A percentile compares a stretch with the other conserved stretches of the same genome.
These are phyloP conservation scores for Halotydeus destructor DNA, from an alignment of 1,140 invertebrate species.

Conservation along the genomic window DNA sequence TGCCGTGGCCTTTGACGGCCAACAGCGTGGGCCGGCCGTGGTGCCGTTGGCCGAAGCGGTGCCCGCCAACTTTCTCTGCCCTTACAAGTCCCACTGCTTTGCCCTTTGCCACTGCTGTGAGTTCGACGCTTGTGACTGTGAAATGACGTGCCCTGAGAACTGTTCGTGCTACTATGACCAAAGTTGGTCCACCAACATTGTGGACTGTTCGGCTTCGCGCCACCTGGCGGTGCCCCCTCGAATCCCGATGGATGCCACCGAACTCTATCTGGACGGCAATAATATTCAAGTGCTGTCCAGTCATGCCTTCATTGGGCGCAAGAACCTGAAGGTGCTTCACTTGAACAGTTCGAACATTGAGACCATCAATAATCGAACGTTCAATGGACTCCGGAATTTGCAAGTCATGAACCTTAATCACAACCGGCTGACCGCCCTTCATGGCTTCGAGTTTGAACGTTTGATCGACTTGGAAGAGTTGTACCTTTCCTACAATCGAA, in stretches of 20 bases:
- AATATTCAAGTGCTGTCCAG: constrained; percentile 57
- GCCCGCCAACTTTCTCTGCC: constrained; percentile 63
- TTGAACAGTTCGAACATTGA: constrained; percentile 66
- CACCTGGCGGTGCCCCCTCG: constrained; percentile 43
- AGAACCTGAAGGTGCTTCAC: constrained; percentile 62
- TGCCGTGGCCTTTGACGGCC: constrained; percentile 20
- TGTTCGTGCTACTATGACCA: constrained; percentile 70
- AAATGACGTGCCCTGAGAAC: constrained; percentile 76
- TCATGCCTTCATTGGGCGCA: constrained; percentile 72
- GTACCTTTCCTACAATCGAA: constrained; percentile 64
- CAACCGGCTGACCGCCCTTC: constrained; percentile 51
- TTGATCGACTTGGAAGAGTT: constrained; percentile 53
- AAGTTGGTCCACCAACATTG: constrained; percentile 75
- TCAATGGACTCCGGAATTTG: constrained; percentile 60
- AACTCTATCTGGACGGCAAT: constrained; percentile 75
- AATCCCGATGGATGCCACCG: constrained; percentile 80
- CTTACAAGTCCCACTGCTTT: constrained; percentile 77
- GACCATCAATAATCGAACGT: constrained; percentile 70
- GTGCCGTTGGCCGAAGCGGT: constrained; percentile 37
- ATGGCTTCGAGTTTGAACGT: constrained; percentile 74
- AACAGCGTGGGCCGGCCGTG: background rate
- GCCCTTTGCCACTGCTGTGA: constrained; percentile 80
- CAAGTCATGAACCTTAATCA: constrained; percentile 61
- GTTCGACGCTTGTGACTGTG: constrained; percentile 81
- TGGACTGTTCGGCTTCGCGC: constrained; percentile 47